These are phyloP conservation scores for Poecilia wingei DNA, from an alignment of 2,797 vertebrate species.

Conservation along the genomic window DNA sequence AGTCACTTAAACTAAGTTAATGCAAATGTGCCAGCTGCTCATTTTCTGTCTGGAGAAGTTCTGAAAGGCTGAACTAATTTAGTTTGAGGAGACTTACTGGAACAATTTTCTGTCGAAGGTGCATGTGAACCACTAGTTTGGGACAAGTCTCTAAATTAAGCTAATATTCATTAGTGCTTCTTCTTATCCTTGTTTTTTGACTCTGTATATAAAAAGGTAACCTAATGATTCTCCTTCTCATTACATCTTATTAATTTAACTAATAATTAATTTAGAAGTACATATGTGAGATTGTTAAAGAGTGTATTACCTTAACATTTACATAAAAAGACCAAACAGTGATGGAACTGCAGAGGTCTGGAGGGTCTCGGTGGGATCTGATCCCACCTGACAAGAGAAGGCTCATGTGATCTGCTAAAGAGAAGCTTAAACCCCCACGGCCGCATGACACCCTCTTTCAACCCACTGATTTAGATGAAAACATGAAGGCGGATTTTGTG, in stretches of 20 bases:
- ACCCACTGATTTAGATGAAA: constrained; percentile 71
- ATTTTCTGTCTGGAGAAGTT: background rate
- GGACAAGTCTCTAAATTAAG: background rate
- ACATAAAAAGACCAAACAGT: constrained; percentile 34
- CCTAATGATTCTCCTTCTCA: background rate
- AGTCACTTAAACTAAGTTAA: background rate
- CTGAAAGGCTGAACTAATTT: background rate
- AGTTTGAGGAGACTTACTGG: background rate
- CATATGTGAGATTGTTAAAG: background rate
- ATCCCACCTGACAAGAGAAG: constrained; percentile 69
- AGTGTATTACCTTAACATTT: constrained; percentile 14
- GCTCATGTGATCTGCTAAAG: constrained; percentile 71
- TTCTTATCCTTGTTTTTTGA: background rate
- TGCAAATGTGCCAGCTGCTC: background rate
- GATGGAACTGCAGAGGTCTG: constrained; percentile 26
- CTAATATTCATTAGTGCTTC: background rate
- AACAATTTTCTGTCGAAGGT: background rate
- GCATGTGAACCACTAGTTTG: background rate
- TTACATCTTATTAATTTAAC: background rate
- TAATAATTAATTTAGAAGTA: background rate
- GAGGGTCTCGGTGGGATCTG: constrained; percentile 57
- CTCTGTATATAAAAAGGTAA: background rate
- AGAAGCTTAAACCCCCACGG: constrained; percentile 66
- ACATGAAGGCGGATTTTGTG: constrained; percentile 54
- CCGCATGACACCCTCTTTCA: constrained; percentile 70